Conservation (phyloP, 2,888 invertebrate genomes). For the Dexiosoma caninum region DNA sequence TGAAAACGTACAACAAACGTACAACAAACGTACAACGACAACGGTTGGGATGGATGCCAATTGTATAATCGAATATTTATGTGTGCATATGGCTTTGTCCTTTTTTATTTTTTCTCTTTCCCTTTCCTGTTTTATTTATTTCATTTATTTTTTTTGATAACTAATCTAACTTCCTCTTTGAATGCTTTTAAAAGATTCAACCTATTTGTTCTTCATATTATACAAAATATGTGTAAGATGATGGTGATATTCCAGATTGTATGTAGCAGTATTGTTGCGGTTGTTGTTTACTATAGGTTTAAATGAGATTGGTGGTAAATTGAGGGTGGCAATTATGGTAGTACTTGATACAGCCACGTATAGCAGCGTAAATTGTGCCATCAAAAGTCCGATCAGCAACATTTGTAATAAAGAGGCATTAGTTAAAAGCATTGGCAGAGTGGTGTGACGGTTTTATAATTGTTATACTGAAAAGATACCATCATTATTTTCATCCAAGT, state of each 20-base stretch:
- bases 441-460: constrained; percentile 53
- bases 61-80: neutral
- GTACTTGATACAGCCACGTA: constrained; percentile 44
- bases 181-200: neutral
- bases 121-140: constrained; percentile 3
- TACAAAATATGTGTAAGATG: neutral
- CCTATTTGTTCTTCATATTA: constrained; percentile 5
- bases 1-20: no score
- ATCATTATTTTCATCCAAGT: neutral
- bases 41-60: no score
- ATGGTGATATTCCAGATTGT: constrained; percentile 20
- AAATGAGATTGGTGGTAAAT: constrained; percentile 49
- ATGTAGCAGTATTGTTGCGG: constrained; percentile 37
- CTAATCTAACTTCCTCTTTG: constrained; percentile 7
- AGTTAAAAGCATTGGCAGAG: constrained; percentile 47
- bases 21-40: no score
- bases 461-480: constrained; percentile 19
- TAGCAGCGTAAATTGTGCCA: constrained; percentile 53
- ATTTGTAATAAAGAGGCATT: constrained; percentile 52
- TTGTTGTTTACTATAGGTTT: constrained; percentile 36
- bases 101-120: constrained; percentile 6
- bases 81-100: neutral
- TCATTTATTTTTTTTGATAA: no score
- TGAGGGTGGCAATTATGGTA: constrained; percentile 50
- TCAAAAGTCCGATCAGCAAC: constrained; percentile 49